Evolutionary conservation across 2,888 invertebrate genomes (phyloP), one percentile per base, ranked within the genome.

Genomic region (Disparrhopalites patrizii): DNA sequence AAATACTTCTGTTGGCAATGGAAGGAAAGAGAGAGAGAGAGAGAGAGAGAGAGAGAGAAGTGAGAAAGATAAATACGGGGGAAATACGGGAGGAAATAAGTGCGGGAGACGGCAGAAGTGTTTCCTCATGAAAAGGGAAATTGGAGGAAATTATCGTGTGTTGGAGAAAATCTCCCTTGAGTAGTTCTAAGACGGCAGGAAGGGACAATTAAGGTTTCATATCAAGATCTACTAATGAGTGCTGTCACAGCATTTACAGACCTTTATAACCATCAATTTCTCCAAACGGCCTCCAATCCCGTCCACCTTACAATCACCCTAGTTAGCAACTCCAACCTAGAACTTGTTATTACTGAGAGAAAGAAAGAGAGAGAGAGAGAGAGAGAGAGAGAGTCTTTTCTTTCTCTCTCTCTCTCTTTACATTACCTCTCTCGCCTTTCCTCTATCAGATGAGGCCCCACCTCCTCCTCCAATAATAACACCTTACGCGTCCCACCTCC

Each of bases 141-240:
- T 70, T 70, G 67, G 68, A 68, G 66, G 62, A 66, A 70, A 70
- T 68, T 66, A 66, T 67, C 61, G 62, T 67, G n/a, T n/a, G 57
- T 65, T 58, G 64, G 66, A 58, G 63, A 60, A 69, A 65, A 65
- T 69, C 69, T 69, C 69, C 65, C 65, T 63, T 52, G 68, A 70
- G 69, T 58, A 70, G 71, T 64, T 68, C 62, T 64, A 64, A 64
- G 67, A 69, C 67, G 63, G 66, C 65, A 69, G 68, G 67, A 67
- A 66, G 65, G 69, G 73, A 71, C 73, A 71, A 73, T 73, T 73
- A 73, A 69, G 73, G 69, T 57, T 68, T 70, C 69, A 70, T 70
- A 70, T 69, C 68, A 70, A 67, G 63, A 69, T 67, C 61, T 69
- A 68, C 73, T 73, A 73, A 73, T 71, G 73, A 73, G 70, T 67